Evolutionary conservation across 2,797 vertebrate genomes (phyloP).

Genomic region (Coreius guichenoti): DNA sequence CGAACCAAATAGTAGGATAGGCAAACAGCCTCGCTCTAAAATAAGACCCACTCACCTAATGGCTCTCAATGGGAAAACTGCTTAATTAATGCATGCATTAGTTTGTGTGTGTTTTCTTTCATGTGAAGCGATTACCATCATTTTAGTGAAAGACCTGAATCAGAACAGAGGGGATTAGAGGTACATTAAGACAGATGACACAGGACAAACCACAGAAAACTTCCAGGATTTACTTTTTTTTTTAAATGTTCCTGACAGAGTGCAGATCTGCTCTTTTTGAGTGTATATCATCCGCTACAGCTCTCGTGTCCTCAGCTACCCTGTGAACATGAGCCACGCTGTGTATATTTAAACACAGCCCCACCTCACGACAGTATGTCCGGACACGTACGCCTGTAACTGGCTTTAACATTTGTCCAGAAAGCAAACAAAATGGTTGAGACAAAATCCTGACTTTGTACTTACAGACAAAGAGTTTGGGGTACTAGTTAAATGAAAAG

Average conservation of each 20-base stretch:
- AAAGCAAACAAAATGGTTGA: not conserved
- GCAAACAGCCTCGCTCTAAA: not conserved
- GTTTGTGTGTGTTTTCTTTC: not conserved
- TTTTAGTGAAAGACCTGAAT: not conserved
- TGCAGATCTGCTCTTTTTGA: not conserved
- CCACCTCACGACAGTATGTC: conserved; percentile 33
- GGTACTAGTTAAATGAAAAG: not conserved
- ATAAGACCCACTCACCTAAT: not conserved
- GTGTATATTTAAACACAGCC: conserved; percentile 45
- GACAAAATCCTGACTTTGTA: conserved; percentile 12
- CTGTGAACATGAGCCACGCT: not conserved
- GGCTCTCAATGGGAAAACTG: conserved; percentile 4
- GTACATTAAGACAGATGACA: not conserved
- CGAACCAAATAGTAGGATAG: not conserved
- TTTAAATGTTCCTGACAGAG: not conserved
- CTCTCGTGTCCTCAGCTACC: not conserved
- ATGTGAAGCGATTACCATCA: not conserved
- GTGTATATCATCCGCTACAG: not conserved
- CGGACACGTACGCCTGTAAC: conserved; percentile 12
- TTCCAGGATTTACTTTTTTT: not conserved
- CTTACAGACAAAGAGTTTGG: conserved; percentile 2
- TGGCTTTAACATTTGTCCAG: conserved; percentile 24
- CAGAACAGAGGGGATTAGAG: not conserved
- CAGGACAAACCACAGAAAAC: not conserved
- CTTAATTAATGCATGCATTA: not conserved